Percentiles rank a stretch among this genome's conserved stretches.
These are phyloP conservation scores for Hormiphora californensis DNA, from an alignment of 37 sponge, comb jelly and placozoan genomes.

Conservation along the genomic window DNA sequence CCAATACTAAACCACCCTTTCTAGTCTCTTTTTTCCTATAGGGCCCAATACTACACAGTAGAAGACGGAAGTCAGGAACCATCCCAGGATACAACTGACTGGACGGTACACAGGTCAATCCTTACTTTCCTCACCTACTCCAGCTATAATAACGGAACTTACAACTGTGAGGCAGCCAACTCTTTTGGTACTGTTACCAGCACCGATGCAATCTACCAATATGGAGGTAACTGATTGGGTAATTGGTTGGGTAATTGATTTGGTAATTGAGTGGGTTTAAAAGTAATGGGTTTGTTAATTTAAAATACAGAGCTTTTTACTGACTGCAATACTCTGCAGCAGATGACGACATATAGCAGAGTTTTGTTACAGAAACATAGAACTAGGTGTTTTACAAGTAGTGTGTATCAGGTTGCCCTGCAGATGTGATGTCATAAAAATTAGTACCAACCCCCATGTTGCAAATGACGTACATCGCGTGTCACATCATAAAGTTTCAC, in stretches of 20 bases:
- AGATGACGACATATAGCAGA: not conserved
- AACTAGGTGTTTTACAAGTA: too few species aligned
- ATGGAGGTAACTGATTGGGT: constrained; percentile 51
- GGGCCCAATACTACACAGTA: too few species aligned
- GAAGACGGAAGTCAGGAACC: not conserved
- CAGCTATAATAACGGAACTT: constrained; percentile 29
- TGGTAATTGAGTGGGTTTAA: not conserved
- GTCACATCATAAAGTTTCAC: too few species aligned
- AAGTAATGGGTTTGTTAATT: not conserved
- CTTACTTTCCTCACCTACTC: constrained; percentile 30
- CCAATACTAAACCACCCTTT: too few species aligned
- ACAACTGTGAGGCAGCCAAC: constrained; percentile 48
- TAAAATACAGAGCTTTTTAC: not conserved
- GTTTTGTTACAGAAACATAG: not conserved
- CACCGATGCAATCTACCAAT: constrained; percentile 33
- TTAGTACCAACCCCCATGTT: too few species aligned
- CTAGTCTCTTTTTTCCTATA: too few species aligned
- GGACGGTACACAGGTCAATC: not conserved
- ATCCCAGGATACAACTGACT: too few species aligned
- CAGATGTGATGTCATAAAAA: too few species aligned
- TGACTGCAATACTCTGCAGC: not conserved
- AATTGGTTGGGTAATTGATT: not conserved
- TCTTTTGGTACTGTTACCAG: not conserved
- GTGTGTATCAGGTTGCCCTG: too few species aligned
- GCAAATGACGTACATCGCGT: too few species aligned